A percentile compares a stretch with the other conserved stretches of the same genome.
phyloP scores from a whole-genome alignment of 2,888 invertebrate species.

The Dynastes maya region DNA sequence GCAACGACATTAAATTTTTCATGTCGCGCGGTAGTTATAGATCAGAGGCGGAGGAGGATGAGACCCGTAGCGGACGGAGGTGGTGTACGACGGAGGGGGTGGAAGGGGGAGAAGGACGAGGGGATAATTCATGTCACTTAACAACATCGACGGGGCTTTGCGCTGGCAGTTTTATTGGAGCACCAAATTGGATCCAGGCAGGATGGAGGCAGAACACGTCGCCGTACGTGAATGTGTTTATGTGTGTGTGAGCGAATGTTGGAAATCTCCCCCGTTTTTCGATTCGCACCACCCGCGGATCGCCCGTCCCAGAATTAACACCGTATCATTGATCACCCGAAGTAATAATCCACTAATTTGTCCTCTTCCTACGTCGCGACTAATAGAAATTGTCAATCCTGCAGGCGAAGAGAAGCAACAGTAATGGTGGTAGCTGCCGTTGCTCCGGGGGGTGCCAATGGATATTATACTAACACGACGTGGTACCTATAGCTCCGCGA shows the following conservation, averaged over 20 bases:
- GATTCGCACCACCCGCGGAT: constrained; percentile 28
- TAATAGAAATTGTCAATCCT: constrained; percentile 58
- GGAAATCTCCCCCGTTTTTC: constrained; percentile 4
- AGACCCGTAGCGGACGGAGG: constrained; percentile 54
- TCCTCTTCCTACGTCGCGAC: constrained; percentile 62
- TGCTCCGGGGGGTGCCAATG: constrained; percentile 24
- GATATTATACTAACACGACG: constrained; percentile 36
- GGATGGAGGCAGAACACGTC: constrained; percentile 65
- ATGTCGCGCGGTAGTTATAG: constrained; percentile 65
- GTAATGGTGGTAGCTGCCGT: background rate
- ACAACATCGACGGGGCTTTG: constrained; percentile 71
- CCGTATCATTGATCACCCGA: constrained; percentile 70
- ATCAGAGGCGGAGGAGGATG: constrained; percentile 55
- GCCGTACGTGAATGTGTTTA: constrained; percentile 32
- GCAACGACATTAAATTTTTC: constrained; percentile 69
- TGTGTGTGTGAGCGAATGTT: constrained; percentile 12
- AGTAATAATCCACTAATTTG: constrained; percentile 72
- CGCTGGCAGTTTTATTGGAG: constrained; percentile 72
- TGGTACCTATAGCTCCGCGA: constrained; percentile 24
- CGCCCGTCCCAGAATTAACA: constrained; percentile 65
- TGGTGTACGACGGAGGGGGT: constrained; percentile 57
- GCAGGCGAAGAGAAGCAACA: constrained; percentile 47
- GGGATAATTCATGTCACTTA: constrained; percentile 73
- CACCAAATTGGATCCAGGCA: constrained; percentile 70
- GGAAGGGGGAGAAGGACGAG: constrained; percentile 57